phyloP scores from a whole-genome alignment of 2,113 vertebrate genomes.

The Cygnus atratus region DNA sequence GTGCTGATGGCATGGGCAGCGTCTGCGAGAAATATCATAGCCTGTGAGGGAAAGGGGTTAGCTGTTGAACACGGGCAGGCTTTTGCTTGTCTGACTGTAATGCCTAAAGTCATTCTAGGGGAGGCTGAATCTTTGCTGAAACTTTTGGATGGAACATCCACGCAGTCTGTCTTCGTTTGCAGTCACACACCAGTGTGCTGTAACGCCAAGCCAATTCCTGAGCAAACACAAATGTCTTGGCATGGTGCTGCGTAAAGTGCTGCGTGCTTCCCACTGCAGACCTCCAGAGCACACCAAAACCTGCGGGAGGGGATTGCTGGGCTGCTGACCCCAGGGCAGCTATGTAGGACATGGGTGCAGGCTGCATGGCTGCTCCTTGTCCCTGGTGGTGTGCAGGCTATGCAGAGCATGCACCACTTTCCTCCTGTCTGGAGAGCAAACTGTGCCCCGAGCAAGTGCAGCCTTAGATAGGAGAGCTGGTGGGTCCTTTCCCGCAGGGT shows the following conservation, averaged over 20 bases:
- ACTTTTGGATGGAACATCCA: not conserved
- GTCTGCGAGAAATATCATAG: not conserved
- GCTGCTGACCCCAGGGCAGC: not conserved
- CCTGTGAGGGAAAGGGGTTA: not conserved
- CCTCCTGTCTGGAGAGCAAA: not conserved
- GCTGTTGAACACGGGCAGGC: not conserved
- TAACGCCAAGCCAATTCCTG: constrained; percentile 48
- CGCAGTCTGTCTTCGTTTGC: not conserved
- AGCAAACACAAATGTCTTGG: constrained; percentile 58
- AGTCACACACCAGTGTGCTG: not conserved
- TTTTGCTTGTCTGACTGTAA: not conserved
- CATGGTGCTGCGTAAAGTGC: not conserved
- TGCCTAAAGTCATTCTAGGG: not conserved
- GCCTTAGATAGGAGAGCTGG: not conserved
- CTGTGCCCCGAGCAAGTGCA: not conserved
- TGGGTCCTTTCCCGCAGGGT: not conserved
- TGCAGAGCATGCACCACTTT: not conserved
- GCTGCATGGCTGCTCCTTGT: not conserved
- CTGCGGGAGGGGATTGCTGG: not conserved
- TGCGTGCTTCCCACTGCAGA: not conserved
- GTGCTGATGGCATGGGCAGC: not conserved
- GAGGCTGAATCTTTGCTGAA: not conserved
- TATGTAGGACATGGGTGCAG: not conserved
- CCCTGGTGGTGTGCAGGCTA: not conserved
- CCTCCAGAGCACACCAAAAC: constrained; percentile 13